Evolutionary conservation across 2,797 vertebrate species (phyloP).

Genomic region (Alfaro cultratus): DNA sequence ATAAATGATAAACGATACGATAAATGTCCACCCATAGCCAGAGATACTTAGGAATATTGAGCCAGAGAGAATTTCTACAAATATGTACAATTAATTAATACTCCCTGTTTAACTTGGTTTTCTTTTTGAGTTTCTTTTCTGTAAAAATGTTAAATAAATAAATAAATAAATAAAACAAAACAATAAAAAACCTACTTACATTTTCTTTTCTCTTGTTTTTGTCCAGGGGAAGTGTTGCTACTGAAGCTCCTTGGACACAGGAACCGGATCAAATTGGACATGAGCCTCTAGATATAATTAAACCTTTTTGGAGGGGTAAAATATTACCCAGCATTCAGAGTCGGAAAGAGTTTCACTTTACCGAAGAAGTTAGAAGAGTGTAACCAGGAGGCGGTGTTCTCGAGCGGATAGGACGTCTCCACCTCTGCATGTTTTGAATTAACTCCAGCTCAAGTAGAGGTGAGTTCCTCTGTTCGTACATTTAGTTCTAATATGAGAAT

Average conservation of each 20-base stretch:
- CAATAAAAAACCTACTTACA: conserved; percentile 31
- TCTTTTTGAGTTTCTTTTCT: neutral
- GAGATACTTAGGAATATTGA: conserved; percentile 27
- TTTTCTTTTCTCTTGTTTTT: conserved; percentile 1
- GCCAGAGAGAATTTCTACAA: conserved; percentile 23
- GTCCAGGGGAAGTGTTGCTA: conserved; percentile 17
- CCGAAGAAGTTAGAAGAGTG: neutral
- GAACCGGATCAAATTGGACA: conserved; percentile 5
- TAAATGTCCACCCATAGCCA: neutral
- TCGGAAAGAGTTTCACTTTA: neutral
- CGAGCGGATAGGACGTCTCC: conserved; percentile 6
- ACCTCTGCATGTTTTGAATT: conserved; percentile 16
- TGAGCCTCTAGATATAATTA: neutral
- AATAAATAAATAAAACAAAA: neutral
- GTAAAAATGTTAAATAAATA: conserved; percentile 13
- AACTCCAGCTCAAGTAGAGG: conserved; percentile 38
- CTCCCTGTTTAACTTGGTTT: conserved; percentile 49
- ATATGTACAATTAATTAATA: conserved; percentile 37
- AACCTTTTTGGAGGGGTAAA: neutral
- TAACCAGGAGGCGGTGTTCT: neutral
- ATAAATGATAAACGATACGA: too few relatives aligned
- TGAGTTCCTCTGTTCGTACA: conserved; percentile 43
- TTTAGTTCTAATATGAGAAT: conserved; percentile 16
- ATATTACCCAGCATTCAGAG: neutral
- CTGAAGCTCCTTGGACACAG: conserved; percentile 12